Conservation (phyloP, 2,888 invertebrate genomes). For the Ctenicera cuprea region DNA sequence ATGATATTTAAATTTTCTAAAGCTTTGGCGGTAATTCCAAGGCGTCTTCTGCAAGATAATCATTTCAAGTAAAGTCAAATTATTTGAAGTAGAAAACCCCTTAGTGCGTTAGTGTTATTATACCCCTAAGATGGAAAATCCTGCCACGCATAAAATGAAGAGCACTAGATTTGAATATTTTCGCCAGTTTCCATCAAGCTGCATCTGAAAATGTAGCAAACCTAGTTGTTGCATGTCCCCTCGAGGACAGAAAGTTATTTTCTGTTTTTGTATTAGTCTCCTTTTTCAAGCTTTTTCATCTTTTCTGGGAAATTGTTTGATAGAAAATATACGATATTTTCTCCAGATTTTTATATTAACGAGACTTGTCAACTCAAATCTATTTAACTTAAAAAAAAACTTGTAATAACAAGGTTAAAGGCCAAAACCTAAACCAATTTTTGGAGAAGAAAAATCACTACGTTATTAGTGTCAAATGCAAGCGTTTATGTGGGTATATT, state of each 20-base stretch:
- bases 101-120: slow-evolving; percentile 18
- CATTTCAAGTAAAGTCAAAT: slow-evolving; percentile 12
- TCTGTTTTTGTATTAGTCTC: neutral
- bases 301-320: too few relatives aligned
- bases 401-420: too few relatives aligned
- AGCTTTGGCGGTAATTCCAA: neutral
- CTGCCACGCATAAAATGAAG: slow-evolving; percentile 28
- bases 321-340: too few relatives aligned
- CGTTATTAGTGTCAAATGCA: too few relatives aligned
- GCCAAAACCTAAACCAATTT: neutral
- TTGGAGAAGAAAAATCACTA: neutral
- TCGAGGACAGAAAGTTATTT: neutral
- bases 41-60: neutral
- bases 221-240: slow-evolving; percentile 18
- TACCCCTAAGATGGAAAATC: slow-evolving; percentile 7
- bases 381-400: too few relatives aligned
- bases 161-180: slow-evolving; percentile 24
- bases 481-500: too few relatives aligned
- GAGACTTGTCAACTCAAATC: too few relatives aligned
- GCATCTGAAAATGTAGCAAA: slow-evolving; percentile 10
- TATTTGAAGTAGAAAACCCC: slow-evolving; percentile 2
- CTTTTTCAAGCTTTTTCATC: too few relatives aligned
- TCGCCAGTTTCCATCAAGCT: slow-evolving; percentile 10
- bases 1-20: neutral
- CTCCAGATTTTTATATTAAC: too few relatives aligned